Evolutionary conservation across 2,113 vertebrate genomes (phyloP), one percentile per base, ranked within the genome.

Genomic region (Amazona guildingii): DNA sequence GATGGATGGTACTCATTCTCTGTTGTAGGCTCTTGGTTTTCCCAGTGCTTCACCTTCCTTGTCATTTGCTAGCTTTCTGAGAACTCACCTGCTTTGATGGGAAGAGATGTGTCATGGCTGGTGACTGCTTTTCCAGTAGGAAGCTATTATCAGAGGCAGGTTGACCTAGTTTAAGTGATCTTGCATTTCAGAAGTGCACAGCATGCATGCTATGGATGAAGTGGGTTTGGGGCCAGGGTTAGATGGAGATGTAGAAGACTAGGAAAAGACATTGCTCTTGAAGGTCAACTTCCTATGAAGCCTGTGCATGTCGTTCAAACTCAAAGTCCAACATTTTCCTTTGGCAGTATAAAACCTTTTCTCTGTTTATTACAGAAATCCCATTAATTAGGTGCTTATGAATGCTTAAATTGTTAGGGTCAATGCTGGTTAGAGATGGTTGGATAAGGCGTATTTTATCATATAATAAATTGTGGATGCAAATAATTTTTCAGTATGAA

Each of bases 281-380:
- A 43, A 17, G 16, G 33, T 35, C 14, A 62, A 1, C 17, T 35
- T 77, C 37, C 13, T 17, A 4, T 33, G 55, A 62, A n/a, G 48
- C 11, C 31, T 44, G 11, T 37, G 13, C 0, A 0, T 43, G 27
- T 3, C 5, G 48, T 90, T 62, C 28, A 44, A 44, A 31, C 13
- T 12, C 41, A 1, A 63, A 68, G 13, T 17, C 27, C 9, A 37
- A 13, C 4, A 1, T 48, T 73, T 79, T 70, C 7, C 17, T 55
- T 23, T 29, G 35, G 15, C 82, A 13, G 46, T 48, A 49, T 10
- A 31, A 35, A 51, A 11, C 21, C 14, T 86, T 39, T 66, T 67
- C 19, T 29, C 21, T 2, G 6, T 55, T 76, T 54, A 6, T 70
- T 67, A 62, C 8, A 31, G 20, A 70, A n/a, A 27, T 2, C 2